These are phyloP conservation scores for Notarius lentiginosus DNA, from an alignment of 2,113 vertebrate species.

Conservation along the genomic window DNA sequence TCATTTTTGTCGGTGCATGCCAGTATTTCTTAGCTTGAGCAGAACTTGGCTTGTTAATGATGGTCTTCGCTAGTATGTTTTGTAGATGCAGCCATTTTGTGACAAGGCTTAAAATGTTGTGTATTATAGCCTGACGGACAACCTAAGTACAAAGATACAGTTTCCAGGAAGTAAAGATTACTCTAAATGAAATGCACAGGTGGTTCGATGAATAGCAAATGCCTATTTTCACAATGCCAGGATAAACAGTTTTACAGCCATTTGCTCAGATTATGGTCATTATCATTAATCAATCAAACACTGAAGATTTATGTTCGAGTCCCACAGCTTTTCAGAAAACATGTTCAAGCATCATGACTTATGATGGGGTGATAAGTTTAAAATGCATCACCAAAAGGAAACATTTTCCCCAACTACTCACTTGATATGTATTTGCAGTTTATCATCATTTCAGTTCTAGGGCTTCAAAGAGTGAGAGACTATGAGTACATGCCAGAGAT, in stretches of 20 bases:
- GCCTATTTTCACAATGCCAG: neutral
- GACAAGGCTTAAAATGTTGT: neutral
- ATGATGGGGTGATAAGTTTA: constrained; percentile 44
- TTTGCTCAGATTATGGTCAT: constrained; percentile 34
- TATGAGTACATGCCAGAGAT: constrained; percentile 35
- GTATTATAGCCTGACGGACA: neutral
- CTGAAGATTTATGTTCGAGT: constrained; percentile 22
- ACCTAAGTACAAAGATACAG: neutral
- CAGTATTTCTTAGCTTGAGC: neutral
- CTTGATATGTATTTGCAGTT: constrained; percentile 49
- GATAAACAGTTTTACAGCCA: constrained; percentile 20
- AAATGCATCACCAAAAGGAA: constrained; percentile 40
- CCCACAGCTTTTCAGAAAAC: constrained; percentile 19
- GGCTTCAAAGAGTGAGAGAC: constrained; percentile 25
- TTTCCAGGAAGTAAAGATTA: constrained; percentile 3
- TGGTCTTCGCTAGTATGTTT: neutral
- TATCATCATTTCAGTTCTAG: constrained; percentile 48
- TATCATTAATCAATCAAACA: constrained; percentile 27
- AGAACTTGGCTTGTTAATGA: neutral
- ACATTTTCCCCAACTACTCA: constrained; percentile 37
- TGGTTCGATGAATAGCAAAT: neutral
- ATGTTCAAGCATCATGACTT: constrained; percentile 40
- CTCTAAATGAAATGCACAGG: neutral
- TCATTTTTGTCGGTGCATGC: neutral
- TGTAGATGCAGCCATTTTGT: neutral